A percentile compares a stretch with the other conserved stretches of the same genome.
These are phyloP conservation scores for Caenorhabditis brenneri DNA, from an alignment of 1,140 invertebrate genomes.

Conservation along the genomic window DNA sequence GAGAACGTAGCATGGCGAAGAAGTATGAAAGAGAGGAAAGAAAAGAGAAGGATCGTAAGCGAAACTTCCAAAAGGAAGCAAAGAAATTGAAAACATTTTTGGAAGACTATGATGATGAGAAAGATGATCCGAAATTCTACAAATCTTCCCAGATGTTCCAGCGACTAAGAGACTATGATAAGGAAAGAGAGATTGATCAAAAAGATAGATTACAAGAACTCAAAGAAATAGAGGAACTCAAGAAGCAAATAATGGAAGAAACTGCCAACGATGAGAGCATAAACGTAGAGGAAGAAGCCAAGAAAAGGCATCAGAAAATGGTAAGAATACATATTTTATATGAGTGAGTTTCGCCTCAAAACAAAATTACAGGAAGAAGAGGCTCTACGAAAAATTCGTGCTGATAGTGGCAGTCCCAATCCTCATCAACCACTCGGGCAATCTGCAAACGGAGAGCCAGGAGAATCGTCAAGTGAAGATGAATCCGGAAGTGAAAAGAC, in stretches of 20 bases:
- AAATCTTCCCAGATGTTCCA: conserved; percentile 85
- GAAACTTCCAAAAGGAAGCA: conserved; percentile 76
- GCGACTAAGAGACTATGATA: conserved; percentile 83
- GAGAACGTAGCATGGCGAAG: conserved; percentile 75
- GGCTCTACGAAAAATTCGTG: conserved; percentile 50
- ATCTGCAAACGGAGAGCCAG: not conserved
- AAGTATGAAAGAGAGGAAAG: conserved; percentile 44
- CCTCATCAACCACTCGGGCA: conserved; percentile 56
- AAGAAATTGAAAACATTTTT: conserved; percentile 93
- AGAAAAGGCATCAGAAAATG: conserved; percentile 30
- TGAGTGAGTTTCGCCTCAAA: not conserved
- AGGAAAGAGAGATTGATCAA: conserved; percentile 87
- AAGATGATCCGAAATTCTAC: conserved; percentile 94
- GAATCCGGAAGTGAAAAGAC: conserved; percentile 3
- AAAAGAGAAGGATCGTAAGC: conserved; percentile 43
- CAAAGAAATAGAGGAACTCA: conserved; percentile 88
- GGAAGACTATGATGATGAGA: conserved; percentile 97
- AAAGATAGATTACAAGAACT: conserved; percentile 87
- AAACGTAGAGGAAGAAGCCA: conserved; percentile 81
- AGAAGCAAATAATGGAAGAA: conserved; percentile 81
- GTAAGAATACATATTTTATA: not conserved
- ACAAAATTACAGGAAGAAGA: conserved; percentile 49
- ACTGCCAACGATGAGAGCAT: conserved; percentile 76
- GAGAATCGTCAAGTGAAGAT: conserved; percentile 15
- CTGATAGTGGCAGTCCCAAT: conserved; percentile 57